phyloP scores from a whole-genome alignment of 2,888 invertebrate genomes.

The Harmothoe impar region DNA sequence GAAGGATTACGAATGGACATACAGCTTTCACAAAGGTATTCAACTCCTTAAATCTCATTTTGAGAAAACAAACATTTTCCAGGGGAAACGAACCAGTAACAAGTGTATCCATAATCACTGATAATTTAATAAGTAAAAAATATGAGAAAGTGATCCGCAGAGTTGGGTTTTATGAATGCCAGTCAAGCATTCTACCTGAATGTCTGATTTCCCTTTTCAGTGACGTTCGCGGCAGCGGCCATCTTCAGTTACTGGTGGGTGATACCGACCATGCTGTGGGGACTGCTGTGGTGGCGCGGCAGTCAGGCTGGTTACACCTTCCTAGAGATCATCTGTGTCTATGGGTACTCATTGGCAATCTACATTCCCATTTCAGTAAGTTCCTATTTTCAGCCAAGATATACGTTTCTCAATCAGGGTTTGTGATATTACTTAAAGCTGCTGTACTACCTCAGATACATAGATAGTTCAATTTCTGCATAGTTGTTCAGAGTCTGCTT shows the following conservation, averaged over 20 bases:
- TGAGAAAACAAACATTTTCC: too few species aligned
- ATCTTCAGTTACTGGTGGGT: constrained; percentile 95
- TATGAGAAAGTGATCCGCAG: too few species aligned
- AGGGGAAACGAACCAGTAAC: too few species aligned
- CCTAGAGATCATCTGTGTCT: constrained; percentile 94
- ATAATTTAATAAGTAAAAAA: too few species aligned
- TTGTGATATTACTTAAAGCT: constrained; percentile 14
- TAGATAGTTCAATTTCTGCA: too few species aligned
- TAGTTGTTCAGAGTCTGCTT: too few species aligned
- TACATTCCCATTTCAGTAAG: constrained; percentile 94
- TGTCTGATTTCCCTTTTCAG: too few species aligned
- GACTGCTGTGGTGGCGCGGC: constrained; percentile 91
- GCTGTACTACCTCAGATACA: too few species aligned
- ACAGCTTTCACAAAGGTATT: constrained; percentile 91
- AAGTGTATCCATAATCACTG: too few species aligned
- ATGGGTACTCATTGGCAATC: constrained; percentile 96
- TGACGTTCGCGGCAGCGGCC: constrained; percentile 94
- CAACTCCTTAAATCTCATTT: neutral
- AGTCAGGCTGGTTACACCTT: constrained; percentile 85
- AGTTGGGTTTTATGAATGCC: too few species aligned
- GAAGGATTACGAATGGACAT: constrained; percentile 90
- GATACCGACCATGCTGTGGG: constrained; percentile 93
- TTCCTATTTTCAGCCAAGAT: constrained; percentile 66
- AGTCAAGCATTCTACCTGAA: too few species aligned
- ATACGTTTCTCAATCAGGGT: neutral